Evolutionary conservation across 2,888 invertebrate species (phyloP), one percentile per base, ranked within the genome.

Genomic region (Cotesia congregata): DNA sequence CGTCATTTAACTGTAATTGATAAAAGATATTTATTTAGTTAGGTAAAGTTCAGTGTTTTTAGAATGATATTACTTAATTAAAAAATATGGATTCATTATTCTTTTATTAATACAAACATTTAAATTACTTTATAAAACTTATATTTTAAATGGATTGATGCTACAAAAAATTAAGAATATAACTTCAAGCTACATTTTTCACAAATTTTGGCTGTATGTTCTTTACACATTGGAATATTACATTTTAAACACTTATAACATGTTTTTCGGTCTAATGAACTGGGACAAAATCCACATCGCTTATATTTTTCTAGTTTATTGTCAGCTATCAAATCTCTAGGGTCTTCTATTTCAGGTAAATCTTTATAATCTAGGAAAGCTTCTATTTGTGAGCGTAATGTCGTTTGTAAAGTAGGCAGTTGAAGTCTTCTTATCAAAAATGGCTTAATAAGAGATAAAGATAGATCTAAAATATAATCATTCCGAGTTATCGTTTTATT

Each of bases 401-500:
- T 67, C 30, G 39, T 39, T 67, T 68, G 68, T 40, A 39, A 68
- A 39, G 40, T 68, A 60, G 7, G 39, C 4, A 5, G 30, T 39
- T 4, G 5, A 30, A 61, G 38, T 67, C 15, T 67, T 38, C 39
- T 20, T 60, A 74, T 67, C 38, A 73, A 17, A 9, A 77, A 59
- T 61, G 77, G 74, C 20, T 73, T 73, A 30, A 73, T 62, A 12
- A 77, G 73, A n/a, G 65, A 50, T 17, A 76, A 39, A 7, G 69
- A 17, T 15, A 62, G 61, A 65, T 77, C 68, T 12, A 61, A 17
- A 7, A 74, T 61, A 73, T 67, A 74, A 38, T 74, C 73, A 7
- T 20, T 7, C 20, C 69, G 50, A 12, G 6, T 40, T 15, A 72
- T 68, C 40, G 41, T 60, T 61, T 74, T 60, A 17, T 74, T 77